Conservation (phyloP, 2,113 vertebrate genomes). For the Thunnus maccoyii region DNA sequence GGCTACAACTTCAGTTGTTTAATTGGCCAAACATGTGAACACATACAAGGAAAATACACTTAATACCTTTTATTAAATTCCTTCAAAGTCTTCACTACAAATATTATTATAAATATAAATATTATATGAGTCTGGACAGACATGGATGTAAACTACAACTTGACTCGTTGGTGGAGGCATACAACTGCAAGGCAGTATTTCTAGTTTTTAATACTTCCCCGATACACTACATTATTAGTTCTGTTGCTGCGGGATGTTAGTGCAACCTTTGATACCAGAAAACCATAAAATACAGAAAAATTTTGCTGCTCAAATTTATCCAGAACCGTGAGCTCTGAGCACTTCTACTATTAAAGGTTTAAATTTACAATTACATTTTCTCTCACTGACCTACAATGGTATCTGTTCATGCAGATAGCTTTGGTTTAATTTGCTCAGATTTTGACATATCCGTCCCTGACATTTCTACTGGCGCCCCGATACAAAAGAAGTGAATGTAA, state of each 20-base stretch:
- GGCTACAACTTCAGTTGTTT: no score
- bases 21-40: no score
- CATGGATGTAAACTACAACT: no score
- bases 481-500: background rate
- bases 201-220: no score
- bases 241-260: background rate
- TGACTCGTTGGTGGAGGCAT: no score
- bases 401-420: constrained; percentile 5
- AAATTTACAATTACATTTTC: background rate
- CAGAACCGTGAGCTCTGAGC: background rate
- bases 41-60: no score
- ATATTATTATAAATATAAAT: no score
- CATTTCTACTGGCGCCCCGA: background rate
- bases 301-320: background rate
- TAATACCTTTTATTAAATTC: no score
- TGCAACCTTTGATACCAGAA: background rate
- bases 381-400: background rate
- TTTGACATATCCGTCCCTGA: constrained; percentile 22
- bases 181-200: no score
- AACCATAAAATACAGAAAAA: background rate
- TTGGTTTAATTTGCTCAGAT: constrained; percentile 24
- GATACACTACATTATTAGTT: no score
- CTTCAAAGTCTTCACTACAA: no score
- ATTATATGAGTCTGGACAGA: no score
- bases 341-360: background rate